Evolutionary conservation across 2,113 vertebrate genomes (phyloP).

Genomic region (Macaca nemestrina): DNA sequence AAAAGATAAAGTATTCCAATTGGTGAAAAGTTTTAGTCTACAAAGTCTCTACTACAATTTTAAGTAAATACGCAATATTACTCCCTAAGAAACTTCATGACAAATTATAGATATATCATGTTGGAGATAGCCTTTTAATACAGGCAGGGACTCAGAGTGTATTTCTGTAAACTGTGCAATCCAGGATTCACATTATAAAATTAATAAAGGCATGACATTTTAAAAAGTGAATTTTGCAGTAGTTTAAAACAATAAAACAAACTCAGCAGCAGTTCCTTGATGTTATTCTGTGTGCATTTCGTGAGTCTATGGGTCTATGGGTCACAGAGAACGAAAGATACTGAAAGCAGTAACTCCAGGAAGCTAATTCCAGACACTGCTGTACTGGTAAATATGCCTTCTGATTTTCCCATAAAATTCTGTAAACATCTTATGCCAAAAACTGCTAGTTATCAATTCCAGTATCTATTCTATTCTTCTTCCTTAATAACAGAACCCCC

Average conservation of each 20-base stretch:
- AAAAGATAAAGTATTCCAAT: neutral
- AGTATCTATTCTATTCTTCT: neutral
- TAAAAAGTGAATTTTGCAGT: slow-evolving; percentile 15
- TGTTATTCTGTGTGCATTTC: neutral
- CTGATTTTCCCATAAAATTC: neutral
- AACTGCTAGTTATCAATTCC: neutral
- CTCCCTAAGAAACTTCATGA: neutral
- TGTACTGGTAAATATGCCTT: neutral
- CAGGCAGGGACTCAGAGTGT: neutral
- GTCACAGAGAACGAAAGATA: neutral
- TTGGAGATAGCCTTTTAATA: neutral
- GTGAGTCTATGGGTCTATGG: neutral
- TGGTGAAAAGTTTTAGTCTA: neutral
- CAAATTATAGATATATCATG: neutral
- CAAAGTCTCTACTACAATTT: neutral
- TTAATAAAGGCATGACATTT: neutral
- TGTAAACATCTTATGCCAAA: neutral
- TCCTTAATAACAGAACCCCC: neutral
- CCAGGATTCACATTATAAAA: neutral
- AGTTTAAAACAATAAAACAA: slow-evolving; percentile 27
- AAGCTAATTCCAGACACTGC: neutral
- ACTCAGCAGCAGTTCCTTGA: neutral
- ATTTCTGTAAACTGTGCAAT: neutral
- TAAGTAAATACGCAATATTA: slow-evolving; percentile 12
- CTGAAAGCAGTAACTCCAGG: neutral